phyloP scores from a whole-genome alignment of 2,888 invertebrate genomes.

The Asteroscopus sphinx region DNA sequence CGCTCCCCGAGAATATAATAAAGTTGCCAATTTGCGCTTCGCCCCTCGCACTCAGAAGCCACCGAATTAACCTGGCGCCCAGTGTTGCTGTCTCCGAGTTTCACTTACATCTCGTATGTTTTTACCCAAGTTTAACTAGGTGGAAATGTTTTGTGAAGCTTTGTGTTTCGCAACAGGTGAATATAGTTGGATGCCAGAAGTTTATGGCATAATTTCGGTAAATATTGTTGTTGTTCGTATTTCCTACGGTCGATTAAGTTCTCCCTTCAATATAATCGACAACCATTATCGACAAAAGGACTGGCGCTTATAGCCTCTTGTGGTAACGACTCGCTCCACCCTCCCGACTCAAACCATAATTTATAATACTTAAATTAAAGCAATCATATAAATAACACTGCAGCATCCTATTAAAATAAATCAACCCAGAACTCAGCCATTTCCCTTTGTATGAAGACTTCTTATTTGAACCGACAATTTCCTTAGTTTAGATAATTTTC shows the following conservation, averaged over 20 bases:
- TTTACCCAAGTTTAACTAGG: slow-evolving; percentile 26
- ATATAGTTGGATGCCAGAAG: neutral
- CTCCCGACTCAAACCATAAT: slow-evolving; percentile 17
- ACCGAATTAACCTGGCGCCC: slow-evolving; percentile 51
- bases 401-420: slow-evolving; percentile 35
- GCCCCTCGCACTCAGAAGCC: slow-evolving; percentile 49
- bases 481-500: slow-evolving; percentile 33
- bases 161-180: slow-evolving; percentile 38
- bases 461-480: slow-evolving; percentile 32
- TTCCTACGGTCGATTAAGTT: slow-evolving; percentile 11
- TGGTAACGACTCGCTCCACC: slow-evolving; percentile 5
- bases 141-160: slow-evolving; percentile 26
- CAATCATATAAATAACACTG: slow-evolving; percentile 31
- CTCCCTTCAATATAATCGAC: slow-evolving; percentile 12
- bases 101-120: slow-evolving; percentile 37
- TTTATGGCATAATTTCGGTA: neutral
- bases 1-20: slow-evolving; percentile 67
- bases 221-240: neutral
- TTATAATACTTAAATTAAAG: slow-evolving; percentile 49
- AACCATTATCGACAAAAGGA: slow-evolving; percentile 21
- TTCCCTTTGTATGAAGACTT: slow-evolving; percentile 20
- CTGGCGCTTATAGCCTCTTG: slow-evolving; percentile 11
- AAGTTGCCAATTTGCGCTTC: slow-evolving; percentile 68
- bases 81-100: slow-evolving; percentile 38
- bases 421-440: slow-evolving; percentile 24